These are phyloP conservation scores for Oreohelix idahoensis DNA, from an alignment of 1,140 invertebrate species.

Conservation along the genomic window DNA sequence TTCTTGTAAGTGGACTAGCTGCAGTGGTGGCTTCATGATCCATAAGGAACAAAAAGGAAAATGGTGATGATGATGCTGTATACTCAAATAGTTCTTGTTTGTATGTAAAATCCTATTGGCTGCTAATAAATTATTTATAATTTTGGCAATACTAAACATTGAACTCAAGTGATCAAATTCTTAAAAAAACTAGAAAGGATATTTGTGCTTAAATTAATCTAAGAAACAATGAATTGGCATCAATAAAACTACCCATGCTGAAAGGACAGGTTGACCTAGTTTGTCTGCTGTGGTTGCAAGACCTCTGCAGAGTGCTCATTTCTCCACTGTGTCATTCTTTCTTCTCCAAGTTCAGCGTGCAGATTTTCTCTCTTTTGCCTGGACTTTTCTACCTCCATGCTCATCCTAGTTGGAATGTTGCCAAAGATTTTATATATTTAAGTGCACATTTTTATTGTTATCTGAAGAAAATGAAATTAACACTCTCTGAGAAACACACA, in stretches of 20 bases:
- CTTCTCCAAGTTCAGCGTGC: slow-evolving; percentile 57
- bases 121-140: too few species aligned
- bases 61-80: too few species aligned
- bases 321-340: slow-evolving; percentile 56
- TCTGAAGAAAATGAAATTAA: too few species aligned
- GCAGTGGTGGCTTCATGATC: too few species aligned
- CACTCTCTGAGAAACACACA: too few species aligned
- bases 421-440: too few species aligned
- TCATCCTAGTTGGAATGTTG: slow-evolving; percentile 59
- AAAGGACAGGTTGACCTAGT: neutral
- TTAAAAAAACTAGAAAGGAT: neutral
- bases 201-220: neutral
- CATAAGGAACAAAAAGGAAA: too few species aligned
- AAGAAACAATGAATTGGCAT: too few species aligned
- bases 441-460: too few species aligned
- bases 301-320: slow-evolving; percentile 66
- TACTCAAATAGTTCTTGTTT: too few species aligned
- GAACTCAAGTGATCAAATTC: neutral
- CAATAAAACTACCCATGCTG: neutral
- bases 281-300: slow-evolving; percentile 41
- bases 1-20: too few species aligned
- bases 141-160: neutral
- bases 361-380: slow-evolving; percentile 59
- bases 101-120: too few species aligned
- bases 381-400: slow-evolving; percentile 63